These are phyloP conservation scores for Ptyas mucosa DNA, from an alignment of 2,113 vertebrate species.

Conservation along the genomic window DNA sequence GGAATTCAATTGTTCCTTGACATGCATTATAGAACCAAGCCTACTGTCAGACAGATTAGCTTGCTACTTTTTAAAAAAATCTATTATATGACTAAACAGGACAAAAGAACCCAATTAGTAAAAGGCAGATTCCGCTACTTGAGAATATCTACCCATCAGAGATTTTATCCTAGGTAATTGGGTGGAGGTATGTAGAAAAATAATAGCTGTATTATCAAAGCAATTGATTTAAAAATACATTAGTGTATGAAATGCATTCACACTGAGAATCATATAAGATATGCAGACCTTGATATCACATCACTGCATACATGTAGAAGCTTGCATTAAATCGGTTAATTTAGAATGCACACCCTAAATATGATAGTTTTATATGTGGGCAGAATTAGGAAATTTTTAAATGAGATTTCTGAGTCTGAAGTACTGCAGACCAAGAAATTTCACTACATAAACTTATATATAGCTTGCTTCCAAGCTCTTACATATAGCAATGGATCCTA, in stretches of 20 bases:
- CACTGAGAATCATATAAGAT: not conserved
- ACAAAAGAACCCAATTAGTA: not conserved
- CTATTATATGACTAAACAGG: not conserved
- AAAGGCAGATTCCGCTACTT: not conserved
- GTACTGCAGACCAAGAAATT: not conserved
- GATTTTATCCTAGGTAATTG: not conserved
- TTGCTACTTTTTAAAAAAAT: not conserved
- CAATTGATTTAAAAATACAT: not conserved
- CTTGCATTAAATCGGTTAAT: not conserved
- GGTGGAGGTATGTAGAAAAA: not conserved
- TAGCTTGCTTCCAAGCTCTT: not conserved
- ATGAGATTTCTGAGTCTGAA: not conserved
- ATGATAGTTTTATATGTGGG: not conserved
- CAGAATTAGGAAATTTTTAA: not conserved
- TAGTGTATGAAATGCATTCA: not conserved
- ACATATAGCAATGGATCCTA: not conserved
- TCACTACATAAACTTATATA: not conserved
- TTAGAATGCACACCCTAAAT: not conserved
- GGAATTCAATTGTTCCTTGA: conserved; percentile 28
- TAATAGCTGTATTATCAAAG: not conserved
- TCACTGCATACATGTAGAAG: not conserved
- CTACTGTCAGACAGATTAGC: conserved; percentile 13
- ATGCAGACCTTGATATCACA: not conserved
- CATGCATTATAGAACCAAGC: conserved; percentile 13
- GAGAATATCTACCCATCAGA: not conserved